Conservation (phyloP, 2,888 invertebrate genomes). For the Odontocerum albicorne region DNA sequence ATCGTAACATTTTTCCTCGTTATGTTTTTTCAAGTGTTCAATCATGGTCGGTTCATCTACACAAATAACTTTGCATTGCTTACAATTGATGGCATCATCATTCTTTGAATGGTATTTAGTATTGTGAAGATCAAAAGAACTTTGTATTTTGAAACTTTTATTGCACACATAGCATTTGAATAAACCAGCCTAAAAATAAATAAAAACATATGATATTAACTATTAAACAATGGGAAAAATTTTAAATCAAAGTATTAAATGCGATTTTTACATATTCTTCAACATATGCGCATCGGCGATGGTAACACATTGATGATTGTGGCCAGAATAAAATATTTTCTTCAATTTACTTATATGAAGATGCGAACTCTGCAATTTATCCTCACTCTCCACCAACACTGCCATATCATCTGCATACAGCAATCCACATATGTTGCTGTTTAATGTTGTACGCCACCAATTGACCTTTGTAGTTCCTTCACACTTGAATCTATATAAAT, state of each 20-base stretch:
- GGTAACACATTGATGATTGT: too few relatives aligned
- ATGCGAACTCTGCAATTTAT: too few relatives aligned
- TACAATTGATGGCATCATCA: conserved; percentile 63
- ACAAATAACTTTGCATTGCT: conserved; percentile 68
- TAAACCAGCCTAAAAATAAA: conserved; percentile 43
- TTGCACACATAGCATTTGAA: conserved; percentile 62
- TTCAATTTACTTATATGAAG: too few relatives aligned
- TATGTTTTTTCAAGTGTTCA: conserved; percentile 67
- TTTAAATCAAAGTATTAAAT: not conserved
- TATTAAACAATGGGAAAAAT: too few relatives aligned
- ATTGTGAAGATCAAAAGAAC: conserved; percentile 66
- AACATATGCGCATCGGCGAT: not conserved
- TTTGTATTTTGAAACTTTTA: conserved; percentile 71
- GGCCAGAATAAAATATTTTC: too few relatives aligned
- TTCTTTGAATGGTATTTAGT: conserved; percentile 68
- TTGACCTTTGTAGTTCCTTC: too few relatives aligned
- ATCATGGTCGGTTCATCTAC: conserved; percentile 62
- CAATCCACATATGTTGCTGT: too few relatives aligned
- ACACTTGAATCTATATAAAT: too few relatives aligned
- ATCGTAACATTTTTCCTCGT: conserved; percentile 51
- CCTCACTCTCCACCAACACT: too few relatives aligned
- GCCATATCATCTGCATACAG: too few relatives aligned
- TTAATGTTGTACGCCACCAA: too few relatives aligned
- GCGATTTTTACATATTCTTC: not conserved
- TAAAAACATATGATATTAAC: too few relatives aligned